phyloP scores from a whole-genome alignment of 2,888 invertebrate species.

The Limnephilus auricula region DNA sequence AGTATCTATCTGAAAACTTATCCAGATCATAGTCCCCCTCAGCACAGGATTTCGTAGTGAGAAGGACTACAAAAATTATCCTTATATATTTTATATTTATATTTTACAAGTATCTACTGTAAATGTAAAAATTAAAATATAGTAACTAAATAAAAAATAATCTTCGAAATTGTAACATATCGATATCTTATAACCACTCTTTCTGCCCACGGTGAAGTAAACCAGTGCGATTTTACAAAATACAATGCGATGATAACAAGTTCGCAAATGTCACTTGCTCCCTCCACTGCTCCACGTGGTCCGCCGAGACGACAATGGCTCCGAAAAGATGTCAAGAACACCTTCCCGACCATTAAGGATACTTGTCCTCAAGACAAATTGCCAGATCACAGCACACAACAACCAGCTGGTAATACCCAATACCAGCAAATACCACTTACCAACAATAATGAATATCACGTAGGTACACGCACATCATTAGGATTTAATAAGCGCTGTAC shows the following conservation, averaged over 20 bases:
- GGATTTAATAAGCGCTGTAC: no score
- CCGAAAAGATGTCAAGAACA: slow-evolving; percentile 53
- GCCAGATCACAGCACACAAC: not conserved
- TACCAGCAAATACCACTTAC: not conserved
- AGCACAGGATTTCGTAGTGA: no score
- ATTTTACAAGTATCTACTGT: no score
- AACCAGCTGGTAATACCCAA: slow-evolving; percentile 1
- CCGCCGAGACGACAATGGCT: slow-evolving; percentile 46
- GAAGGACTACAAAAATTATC: no score
- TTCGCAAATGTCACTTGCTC: not conserved
- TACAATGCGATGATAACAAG: not conserved
- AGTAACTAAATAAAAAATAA: no score
- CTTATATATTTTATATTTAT: no score
- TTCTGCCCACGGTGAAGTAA: not conserved
- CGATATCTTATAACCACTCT: not conserved
- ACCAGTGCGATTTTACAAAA: not conserved
- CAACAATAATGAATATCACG: no score
- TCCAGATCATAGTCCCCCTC: no score
- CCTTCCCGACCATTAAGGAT: slow-evolving; percentile 29
- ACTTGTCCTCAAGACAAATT: slow-evolving; percentile 18
- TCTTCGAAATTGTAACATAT: not conserved
- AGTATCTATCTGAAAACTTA: no score
- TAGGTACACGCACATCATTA: no score
- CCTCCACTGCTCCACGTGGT: not conserved
- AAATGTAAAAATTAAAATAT: no score